Percentiles rank a stretch among this genome's conserved stretches.
Conservation (phyloP, 1,140 invertebrate species). For the Phortica variegata region DNA sequence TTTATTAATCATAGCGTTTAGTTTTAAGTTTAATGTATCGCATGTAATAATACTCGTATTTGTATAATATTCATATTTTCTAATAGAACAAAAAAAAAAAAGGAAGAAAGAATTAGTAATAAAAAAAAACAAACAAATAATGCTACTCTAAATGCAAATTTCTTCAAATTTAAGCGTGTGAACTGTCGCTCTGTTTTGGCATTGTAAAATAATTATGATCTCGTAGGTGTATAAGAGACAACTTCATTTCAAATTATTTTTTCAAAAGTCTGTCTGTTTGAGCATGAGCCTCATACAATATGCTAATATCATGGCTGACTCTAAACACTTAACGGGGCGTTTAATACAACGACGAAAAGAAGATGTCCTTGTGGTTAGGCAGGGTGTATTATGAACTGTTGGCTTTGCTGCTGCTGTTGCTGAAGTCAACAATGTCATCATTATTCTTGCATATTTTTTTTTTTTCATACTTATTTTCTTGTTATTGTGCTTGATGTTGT, state of each 20-base stretch:
- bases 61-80: constrained; percentile 16
- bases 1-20: neutral
- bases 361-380: constrained; percentile 49
- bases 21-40: constrained; percentile 18
- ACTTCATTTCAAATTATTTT: constrained; percentile 54
- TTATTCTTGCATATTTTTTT: constrained; percentile 55
- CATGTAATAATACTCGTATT: constrained; percentile 6
- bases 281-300: constrained; percentile 38
- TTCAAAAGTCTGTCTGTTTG: constrained; percentile 36
- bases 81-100: neutral
- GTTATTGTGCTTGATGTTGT: constrained; percentile 6
- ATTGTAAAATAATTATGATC: constrained; percentile 26
- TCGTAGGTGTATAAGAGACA: constrained; percentile 47
- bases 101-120: constrained; percentile 6
- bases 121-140: constrained; percentile 13
- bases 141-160: constrained; percentile 55
- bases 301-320: constrained; percentile 32
- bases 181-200: constrained; percentile 17
- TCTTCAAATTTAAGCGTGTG: too few relatives aligned
- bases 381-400: constrained; percentile 11
- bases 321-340: constrained; percentile 30
- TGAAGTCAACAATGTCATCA: constrained; percentile 55
- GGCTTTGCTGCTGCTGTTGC: constrained; percentile 8
- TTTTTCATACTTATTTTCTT: constrained; percentile 13
- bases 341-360: constrained; percentile 53